Conservation (phyloP, 2,888 invertebrate genomes). For the Acanthosepion lycidas region DNA sequence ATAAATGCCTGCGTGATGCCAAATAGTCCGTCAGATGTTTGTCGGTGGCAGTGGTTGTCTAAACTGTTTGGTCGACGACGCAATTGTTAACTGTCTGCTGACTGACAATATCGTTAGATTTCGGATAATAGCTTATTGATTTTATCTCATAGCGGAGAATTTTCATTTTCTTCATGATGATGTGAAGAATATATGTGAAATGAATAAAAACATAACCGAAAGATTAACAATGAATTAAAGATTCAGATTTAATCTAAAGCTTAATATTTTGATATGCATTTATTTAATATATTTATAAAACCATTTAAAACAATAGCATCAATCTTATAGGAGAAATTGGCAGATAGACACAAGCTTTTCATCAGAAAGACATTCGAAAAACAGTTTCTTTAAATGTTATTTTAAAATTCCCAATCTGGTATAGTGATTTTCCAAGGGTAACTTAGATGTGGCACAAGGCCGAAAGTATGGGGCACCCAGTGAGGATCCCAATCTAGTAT, state of each 20-base stretch:
- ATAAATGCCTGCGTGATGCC: slow-evolving; percentile 4
- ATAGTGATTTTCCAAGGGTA: no score
- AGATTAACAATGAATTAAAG: neutral
- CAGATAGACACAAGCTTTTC: no score
- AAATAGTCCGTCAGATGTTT: slow-evolving; percentile 25
- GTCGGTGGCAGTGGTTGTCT: neutral
- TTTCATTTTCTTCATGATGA: neutral
- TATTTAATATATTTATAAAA: no score
- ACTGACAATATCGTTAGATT: neutral
- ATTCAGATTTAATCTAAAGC: neutral
- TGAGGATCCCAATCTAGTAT: no score
- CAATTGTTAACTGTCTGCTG: neutral
- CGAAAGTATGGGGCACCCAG: no score
- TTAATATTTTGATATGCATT: neutral
- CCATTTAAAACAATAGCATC: no score
- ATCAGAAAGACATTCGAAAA: no score
- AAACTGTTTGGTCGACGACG: neutral
- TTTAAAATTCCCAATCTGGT: no score
- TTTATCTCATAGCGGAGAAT: neutral
- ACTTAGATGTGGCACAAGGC: no score
- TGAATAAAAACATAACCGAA: neutral
- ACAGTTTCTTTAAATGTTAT: no score
- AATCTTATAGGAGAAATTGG: no score
- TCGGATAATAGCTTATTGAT: neutral
- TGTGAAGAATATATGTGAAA: neutral